Conservation (phyloP, 2,797 vertebrate genomes). For the Odontamblyopus rebecca region DNA sequence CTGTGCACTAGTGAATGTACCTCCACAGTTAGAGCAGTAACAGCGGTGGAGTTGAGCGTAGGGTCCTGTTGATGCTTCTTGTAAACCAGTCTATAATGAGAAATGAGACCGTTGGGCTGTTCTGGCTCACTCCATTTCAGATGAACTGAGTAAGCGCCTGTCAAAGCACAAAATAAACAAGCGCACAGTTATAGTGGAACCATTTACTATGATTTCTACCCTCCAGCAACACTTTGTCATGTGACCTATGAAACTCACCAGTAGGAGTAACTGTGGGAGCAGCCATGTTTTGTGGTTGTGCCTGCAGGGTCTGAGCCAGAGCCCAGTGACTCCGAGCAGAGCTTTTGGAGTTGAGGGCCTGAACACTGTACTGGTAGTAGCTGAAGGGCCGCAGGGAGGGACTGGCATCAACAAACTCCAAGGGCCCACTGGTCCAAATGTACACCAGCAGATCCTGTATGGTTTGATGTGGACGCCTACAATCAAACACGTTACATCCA, state of each 20-base stretch:
- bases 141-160: constrained; percentile 72
- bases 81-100: constrained; percentile 82
- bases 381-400: constrained; percentile 81
- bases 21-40: constrained; percentile 83
- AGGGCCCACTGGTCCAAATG: constrained; percentile 82
- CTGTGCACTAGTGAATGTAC: constrained; percentile 68
- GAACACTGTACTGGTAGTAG: constrained; percentile 82
- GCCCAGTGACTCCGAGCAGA: constrained; percentile 84
- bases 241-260: constrained; percentile 57
- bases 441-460: constrained; percentile 83
- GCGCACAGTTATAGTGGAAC: constrained; percentile 7
- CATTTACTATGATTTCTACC: constrained; percentile 7
- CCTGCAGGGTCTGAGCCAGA: constrained; percentile 78
- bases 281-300: constrained; percentile 78
- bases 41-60: constrained; percentile 67
- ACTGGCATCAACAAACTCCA: constrained; percentile 83
- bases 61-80: constrained; percentile 78
- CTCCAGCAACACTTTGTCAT: neutral
- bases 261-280: constrained; percentile 77
- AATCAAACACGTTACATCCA: constrained; percentile 32
- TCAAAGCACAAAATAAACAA: constrained; percentile 17
- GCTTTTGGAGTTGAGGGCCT: constrained; percentile 82
- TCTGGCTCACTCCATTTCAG: constrained; percentile 84
- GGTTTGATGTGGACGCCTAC: constrained; percentile 77
- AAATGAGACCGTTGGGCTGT: constrained; percentile 84